These are phyloP conservation scores for Gadus macrocephalus DNA, from an alignment of 2,113 vertebrate genomes.

Conservation along the genomic window DNA sequence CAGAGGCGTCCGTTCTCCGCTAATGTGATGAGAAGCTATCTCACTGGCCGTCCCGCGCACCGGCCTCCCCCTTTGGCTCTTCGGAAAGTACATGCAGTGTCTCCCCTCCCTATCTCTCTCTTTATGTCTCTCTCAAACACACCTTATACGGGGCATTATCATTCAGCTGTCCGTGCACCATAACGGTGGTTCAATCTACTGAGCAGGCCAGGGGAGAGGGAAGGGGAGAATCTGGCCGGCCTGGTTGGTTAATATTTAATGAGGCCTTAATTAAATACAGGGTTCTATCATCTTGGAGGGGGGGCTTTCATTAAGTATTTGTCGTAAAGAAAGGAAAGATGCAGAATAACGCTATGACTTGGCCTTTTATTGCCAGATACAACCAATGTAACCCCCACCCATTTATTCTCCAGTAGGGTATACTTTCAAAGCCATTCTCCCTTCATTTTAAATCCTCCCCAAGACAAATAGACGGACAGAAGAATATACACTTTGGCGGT, in stretches of 20 bases:
- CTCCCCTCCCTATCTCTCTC: constrained; percentile 17
- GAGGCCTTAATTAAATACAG: constrained; percentile 77
- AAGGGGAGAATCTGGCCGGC: constrained; percentile 50
- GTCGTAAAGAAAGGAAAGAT: constrained; percentile 62
- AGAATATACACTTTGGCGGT: constrained; percentile 61
- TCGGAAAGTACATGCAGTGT: constrained; percentile 38
- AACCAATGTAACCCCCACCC: constrained; percentile 25
- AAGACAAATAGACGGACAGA: constrained; percentile 64
- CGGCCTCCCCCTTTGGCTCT: constrained; percentile 62
- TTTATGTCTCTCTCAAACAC: constrained; percentile 24
- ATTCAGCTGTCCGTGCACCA: constrained; percentile 53
- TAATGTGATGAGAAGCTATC: constrained; percentile 70
- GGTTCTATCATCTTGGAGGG: constrained; percentile 63
- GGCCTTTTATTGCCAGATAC: constrained; percentile 64
- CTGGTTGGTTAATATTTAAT: constrained; percentile 73
- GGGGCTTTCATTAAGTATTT: constrained; percentile 77
- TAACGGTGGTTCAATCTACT: constrained; percentile 58
- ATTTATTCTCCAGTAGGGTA: neutral
- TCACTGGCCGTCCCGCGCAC: constrained; percentile 49
- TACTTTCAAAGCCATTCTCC: constrained; percentile 47
- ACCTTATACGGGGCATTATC: constrained; percentile 53
- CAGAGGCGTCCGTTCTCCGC: constrained; percentile 50
- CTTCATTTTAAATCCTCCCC: constrained; percentile 60
- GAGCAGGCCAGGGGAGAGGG: constrained; percentile 57
- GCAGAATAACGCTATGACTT: constrained; percentile 57